Evolutionary conservation across 2,113 vertebrate species (phyloP).

Genomic region (Sprattus sprattus): DNA sequence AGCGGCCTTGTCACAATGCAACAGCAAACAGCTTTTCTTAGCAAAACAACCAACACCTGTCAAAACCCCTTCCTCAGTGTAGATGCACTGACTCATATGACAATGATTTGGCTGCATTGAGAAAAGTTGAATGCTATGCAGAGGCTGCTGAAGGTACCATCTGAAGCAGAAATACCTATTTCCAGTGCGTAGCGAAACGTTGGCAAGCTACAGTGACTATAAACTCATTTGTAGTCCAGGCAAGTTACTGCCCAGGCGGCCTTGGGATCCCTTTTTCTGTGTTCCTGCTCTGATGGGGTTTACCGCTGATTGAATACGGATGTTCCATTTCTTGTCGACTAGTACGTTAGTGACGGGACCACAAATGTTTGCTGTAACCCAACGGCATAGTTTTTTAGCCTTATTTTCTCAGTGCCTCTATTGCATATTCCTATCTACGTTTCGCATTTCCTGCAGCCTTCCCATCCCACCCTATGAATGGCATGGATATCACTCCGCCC

Average conservation of each 20-base stretch:
- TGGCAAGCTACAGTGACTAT: neutral
- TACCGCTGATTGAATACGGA: neutral
- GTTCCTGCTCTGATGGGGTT: neutral
- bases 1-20: neutral
- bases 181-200: neutral
- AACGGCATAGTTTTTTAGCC: neutral
- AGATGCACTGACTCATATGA: neutral
- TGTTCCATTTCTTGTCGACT: neutral
- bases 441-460: neutral
- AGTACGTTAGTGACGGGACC: neutral
- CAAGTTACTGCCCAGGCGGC: neutral
- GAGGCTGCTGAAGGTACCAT: neutral
- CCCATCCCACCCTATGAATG: neutral
- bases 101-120: neutral
- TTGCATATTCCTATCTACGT: too few relatives aligned
- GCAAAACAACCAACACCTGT: neutral
- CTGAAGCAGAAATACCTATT: neutral
- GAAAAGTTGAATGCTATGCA: neutral
- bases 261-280: neutral
- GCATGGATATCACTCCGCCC: constrained; percentile 4
- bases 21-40: neutral
- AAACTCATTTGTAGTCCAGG: neutral
- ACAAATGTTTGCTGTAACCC: neutral
- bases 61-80: neutral
- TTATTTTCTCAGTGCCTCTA: too few relatives aligned